Base-by-base conservation (phyloP, 2,113 vertebrate species). In the Ondatra zibethicus region DNA sequence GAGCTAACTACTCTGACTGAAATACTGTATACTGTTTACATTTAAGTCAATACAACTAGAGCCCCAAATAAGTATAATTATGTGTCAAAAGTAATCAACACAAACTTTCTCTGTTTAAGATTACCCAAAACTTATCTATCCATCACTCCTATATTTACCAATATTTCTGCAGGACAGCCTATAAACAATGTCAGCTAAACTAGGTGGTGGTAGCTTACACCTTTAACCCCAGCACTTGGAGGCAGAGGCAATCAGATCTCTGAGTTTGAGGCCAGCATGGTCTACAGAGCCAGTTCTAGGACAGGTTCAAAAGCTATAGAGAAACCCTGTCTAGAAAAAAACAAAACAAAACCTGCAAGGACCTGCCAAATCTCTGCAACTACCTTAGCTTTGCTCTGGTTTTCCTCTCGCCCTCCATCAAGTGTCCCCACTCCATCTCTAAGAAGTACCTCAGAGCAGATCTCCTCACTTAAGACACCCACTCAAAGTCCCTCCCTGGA, bases 401-500 rank as follows among this genome's bases (percentile, higher is more conserved):
- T 81, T 84, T 86, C 86, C 50, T 61, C 68, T 76, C 21, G 14
- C 16, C 61, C 33, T 76, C 72, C 27, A 45, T 31, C 33, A 91
- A 63, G 55, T 61, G 36, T 39, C 19, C 55, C 55, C 12, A 45
- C 77, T 45, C 66, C 47, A 61, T 66, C 45, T 86, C 42, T 27
- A 50, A 77, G 14, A 91, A 23, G 11, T 4, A 25, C 31, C 52
- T 82, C 80, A 52, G 4, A 55, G 52, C 47, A 76, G 90, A 96
- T 33, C 81, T 92, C 75, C 55, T 91, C 78, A 96, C 82, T 63
- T 86, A 73, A 73, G 68, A 84, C 4, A 89, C 45, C 33, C 84
- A 93, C 89, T 92, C 73, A 86, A 89, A 86, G 63, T 87, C 78
- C 91, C 87, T 93, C 90, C 76, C 50, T 82, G 68, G 85, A 85